Conservation (phyloP, 2,797 vertebrate species). For the Vireo griseus region DNA sequence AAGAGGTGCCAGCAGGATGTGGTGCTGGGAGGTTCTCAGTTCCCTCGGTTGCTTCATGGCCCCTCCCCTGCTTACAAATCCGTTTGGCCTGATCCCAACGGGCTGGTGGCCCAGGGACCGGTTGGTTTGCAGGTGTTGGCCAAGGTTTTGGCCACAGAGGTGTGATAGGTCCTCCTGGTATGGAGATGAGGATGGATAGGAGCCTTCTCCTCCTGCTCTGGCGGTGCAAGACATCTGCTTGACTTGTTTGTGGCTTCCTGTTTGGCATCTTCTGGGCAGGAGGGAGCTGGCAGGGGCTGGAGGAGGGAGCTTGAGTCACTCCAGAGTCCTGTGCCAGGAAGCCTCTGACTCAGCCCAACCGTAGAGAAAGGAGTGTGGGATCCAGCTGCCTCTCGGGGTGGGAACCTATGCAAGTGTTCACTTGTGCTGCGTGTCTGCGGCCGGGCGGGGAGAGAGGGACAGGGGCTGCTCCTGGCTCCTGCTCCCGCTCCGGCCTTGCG, state of each 20-base stretch:
- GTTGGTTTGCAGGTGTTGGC: not conserved
- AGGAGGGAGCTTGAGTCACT: constrained; percentile 56
- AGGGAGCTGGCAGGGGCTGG: constrained; percentile 42
- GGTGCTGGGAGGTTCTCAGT: not conserved
- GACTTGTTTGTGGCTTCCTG: constrained; percentile 55
- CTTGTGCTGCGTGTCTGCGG: constrained; percentile 31
- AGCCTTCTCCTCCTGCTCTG: not conserved
- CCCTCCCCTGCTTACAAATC: not conserved
- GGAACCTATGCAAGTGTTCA: constrained; percentile 32
- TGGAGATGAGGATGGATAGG: constrained; percentile 26
- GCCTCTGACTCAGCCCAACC: constrained; percentile 24
- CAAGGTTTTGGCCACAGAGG: not conserved
- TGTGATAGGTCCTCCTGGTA: not conserved
- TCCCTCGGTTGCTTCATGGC: not conserved
- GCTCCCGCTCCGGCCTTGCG: not conserved
- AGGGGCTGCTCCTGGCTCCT: not conserved
- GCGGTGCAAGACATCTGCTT: not conserved
- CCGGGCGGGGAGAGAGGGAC: not conserved
- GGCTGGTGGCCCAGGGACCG: not conserved
- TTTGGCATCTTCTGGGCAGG: constrained; percentile 45
- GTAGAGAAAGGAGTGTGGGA: constrained; percentile 31
- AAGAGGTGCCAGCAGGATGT: not conserved
- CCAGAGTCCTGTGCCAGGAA: constrained; percentile 7
- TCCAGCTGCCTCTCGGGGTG: constrained; percentile 16
- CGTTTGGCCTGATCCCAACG: not conserved